These are phyloP conservation scores for Latheticus oryzae DNA, from an alignment of 2,888 invertebrate species.

Conservation along the genomic window DNA sequence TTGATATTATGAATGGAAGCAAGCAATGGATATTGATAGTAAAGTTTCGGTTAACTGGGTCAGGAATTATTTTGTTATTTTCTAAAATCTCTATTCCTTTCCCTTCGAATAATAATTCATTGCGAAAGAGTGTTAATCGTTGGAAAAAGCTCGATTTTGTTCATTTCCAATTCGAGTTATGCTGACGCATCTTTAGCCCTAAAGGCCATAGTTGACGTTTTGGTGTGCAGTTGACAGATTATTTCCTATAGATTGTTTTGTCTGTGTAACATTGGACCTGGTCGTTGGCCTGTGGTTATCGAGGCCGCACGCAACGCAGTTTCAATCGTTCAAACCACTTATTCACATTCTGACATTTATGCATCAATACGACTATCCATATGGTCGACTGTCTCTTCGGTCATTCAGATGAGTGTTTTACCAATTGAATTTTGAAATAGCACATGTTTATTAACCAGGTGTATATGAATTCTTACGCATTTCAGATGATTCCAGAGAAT, in stretches of 20 bases:
- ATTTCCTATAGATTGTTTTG: slow-evolving; percentile 54
- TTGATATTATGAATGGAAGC: slow-evolving; percentile 13
- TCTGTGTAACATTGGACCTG: slow-evolving; percentile 58
- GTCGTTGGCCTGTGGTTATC: slow-evolving; percentile 62
- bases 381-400: slow-evolving; percentile 55
- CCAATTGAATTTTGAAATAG: slow-evolving; percentile 56
- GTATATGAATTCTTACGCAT: slow-evolving; percentile 46
- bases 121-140: too few species aligned
- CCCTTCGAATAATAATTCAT: too few species aligned
- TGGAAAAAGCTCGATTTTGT: too few species aligned
- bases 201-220: slow-evolving; percentile 20
- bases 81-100: slow-evolving; percentile 1
- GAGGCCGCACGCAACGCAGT: slow-evolving; percentile 59
- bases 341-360: slow-evolving; percentile 35
- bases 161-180: too few species aligned
- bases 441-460: slow-evolving; percentile 54
- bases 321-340: slow-evolving; percentile 40
- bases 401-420: slow-evolving; percentile 56
- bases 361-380: slow-evolving; percentile 43
- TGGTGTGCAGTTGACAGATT: slow-evolving; percentile 48
- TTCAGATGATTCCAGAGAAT: slow-evolving; percentile 38
- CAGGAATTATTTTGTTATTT: slow-evolving; percentile 4
- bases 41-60: slow-evolving; percentile 29
- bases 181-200: slow-evolving; percentile 5
- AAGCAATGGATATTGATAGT: slow-evolving; percentile 1